Conservation (phyloP, 2,113 vertebrate genomes). For the Seriola dumerili region DNA sequence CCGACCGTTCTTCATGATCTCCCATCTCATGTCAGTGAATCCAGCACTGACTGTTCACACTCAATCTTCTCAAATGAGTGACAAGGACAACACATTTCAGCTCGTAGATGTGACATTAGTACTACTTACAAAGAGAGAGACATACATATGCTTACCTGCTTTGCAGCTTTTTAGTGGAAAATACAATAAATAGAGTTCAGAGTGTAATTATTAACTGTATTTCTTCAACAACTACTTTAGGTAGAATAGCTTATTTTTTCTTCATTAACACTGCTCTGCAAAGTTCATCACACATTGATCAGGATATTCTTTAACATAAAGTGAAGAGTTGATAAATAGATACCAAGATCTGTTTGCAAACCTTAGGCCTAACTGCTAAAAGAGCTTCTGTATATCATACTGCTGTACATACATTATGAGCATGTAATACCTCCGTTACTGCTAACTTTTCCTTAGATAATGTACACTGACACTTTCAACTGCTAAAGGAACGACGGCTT, state of each 20-base stretch:
- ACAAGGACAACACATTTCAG: slow-evolving; percentile 19
- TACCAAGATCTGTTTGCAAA: slow-evolving; percentile 34
- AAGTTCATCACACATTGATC: slow-evolving; percentile 23
- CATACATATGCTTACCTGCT: slow-evolving; percentile 3
- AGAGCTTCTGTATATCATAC: slow-evolving; percentile 45
- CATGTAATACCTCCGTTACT: slow-evolving; percentile 43
- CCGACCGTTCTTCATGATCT: background rate
- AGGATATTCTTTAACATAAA: slow-evolving; percentile 26
- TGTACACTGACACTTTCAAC: slow-evolving; percentile 38
- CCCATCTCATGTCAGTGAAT: slow-evolving; percentile 46
- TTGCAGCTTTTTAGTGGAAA: slow-evolving; percentile 45
- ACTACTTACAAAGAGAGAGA: slow-evolving; percentile 30
- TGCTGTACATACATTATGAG: slow-evolving; percentile 54
- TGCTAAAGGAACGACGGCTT: slow-evolving; percentile 16
- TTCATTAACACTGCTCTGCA: slow-evolving; percentile 38
- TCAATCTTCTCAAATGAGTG: background rate
- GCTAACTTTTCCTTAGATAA: slow-evolving; percentile 31
- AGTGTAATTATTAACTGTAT: slow-evolving; percentile 29
- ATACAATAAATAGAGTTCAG: slow-evolving; percentile 52
- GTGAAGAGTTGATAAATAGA: slow-evolving; percentile 40
- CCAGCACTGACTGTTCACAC: slow-evolving; percentile 52
- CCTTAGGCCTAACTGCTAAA: slow-evolving; percentile 40
- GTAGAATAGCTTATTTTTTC: slow-evolving; percentile 44
- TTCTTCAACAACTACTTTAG: slow-evolving; percentile 32
- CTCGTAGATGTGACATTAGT: slow-evolving; percentile 19